phyloP scores from a whole-genome alignment of 2,888 invertebrate species.

The Yponomeuta malinellus region DNA sequence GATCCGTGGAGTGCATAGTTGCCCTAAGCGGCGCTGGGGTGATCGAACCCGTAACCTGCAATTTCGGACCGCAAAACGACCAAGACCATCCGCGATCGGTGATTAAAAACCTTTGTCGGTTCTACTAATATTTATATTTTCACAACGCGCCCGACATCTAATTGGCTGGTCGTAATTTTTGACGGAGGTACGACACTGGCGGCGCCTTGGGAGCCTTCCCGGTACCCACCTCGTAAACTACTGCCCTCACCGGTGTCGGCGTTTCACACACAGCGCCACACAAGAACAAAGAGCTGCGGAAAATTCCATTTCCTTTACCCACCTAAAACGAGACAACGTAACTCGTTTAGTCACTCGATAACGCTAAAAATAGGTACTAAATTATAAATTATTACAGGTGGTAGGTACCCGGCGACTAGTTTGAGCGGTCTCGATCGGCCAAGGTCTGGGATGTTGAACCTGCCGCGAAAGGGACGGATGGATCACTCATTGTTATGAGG shows the following conservation, averaged over 20 bases:
- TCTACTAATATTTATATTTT: slow-evolving; percentile 77
- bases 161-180: slow-evolving; percentile 64
- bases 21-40: slow-evolving; percentile 71
- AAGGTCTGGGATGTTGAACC: slow-evolving; percentile 75
- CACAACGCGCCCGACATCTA: slow-evolving; percentile 72
- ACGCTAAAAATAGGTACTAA: slow-evolving; percentile 52
- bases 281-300: slow-evolving; percentile 39
- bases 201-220: slow-evolving; percentile 66
- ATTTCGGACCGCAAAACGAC: slow-evolving; percentile 75
- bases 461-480: slow-evolving; percentile 66
- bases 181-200: slow-evolving; percentile 49
- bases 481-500: slow-evolving; percentile 71
- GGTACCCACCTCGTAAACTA: slow-evolving; percentile 62
- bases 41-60: slow-evolving; percentile 72
- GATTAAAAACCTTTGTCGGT: slow-evolving; percentile 77
- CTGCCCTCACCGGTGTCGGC: slow-evolving; percentile 32
- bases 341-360: slow-evolving; percentile 38
- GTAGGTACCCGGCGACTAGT: slow-evolving; percentile 59
- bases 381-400: slow-evolving; percentile 58
- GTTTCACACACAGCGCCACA: slow-evolving; percentile 18
- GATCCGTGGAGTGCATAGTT: slow-evolving; percentile 65
- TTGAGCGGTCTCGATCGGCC: slow-evolving; percentile 64
- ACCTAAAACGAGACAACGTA: slow-evolving; percentile 20
- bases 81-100: slow-evolving; percentile 69
- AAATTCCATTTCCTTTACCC: slow-evolving; percentile 44